Conservation (phyloP, 2,113 vertebrate species). For the Stegostoma tigrinum region DNA sequence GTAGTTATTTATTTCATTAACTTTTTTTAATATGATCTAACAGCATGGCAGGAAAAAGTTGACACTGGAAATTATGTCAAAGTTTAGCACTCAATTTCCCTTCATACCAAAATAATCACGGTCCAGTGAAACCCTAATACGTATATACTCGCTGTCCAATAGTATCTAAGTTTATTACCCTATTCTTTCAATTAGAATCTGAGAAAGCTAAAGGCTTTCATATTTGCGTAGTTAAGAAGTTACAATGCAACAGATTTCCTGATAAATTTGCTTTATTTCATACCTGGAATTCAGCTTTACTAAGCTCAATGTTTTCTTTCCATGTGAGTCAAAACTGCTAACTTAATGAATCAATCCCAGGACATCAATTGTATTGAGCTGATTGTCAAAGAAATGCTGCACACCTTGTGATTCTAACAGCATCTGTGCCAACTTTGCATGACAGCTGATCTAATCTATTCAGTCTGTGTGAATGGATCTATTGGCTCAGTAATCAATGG, state of each 20-base stretch:
- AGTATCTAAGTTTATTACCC: not conserved
- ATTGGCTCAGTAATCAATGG: conserved; percentile 27
- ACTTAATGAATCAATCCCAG: conserved; percentile 16
- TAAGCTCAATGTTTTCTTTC: conserved; percentile 10
- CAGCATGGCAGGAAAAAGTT: not conserved
- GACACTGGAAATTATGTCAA: not conserved
- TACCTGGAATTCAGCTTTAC: not conserved
- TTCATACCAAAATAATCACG: not conserved
- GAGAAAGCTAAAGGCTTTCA: not conserved
- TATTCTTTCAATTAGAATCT: conserved; percentile 1
- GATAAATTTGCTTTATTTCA: not conserved
- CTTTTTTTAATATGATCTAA: not conserved
- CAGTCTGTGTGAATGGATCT: conserved; percentile 21
- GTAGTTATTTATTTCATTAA: not conserved
- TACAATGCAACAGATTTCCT: not conserved
- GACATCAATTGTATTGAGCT: conserved; percentile 31
- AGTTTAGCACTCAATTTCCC: not conserved
- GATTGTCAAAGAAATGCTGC: conserved; percentile 33
- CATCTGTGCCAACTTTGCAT: conserved; percentile 27
- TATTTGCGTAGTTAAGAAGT: conserved; percentile 13
- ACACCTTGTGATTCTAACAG: conserved; percentile 18
- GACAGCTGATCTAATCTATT: conserved; percentile 33
- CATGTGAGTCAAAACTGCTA: conserved; percentile 15
- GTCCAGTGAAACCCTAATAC: not conserved
- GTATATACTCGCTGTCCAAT: not conserved